phyloP scores from a whole-genome alignment of 2,113 vertebrate genomes.

The Syrmaticus mikado region DNA sequence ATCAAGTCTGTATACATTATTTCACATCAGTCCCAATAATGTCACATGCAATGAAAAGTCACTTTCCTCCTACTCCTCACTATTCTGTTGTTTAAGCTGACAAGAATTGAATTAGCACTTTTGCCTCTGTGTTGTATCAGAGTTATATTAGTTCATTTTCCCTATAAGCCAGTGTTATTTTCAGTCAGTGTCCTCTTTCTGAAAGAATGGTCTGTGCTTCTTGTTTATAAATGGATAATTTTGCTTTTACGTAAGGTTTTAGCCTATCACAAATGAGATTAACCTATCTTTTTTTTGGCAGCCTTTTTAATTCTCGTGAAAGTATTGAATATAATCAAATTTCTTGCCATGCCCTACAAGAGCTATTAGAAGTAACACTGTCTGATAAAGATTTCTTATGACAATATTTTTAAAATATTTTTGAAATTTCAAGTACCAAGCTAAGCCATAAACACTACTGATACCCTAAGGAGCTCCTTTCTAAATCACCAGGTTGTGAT shows the following conservation, averaged over 20 bases:
- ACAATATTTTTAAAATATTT: not conserved
- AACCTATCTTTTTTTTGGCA: not conserved
- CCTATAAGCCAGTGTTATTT: not conserved
- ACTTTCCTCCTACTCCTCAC: constrained; percentile 60
- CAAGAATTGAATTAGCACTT: constrained; percentile 57
- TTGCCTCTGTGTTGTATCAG: constrained; percentile 3
- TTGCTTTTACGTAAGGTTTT: not conserved
- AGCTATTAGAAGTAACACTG: not conserved
- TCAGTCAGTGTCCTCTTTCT: not conserved
- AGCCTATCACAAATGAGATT: not conserved
- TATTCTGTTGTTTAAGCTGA: constrained; percentile 52
- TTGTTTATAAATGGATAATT: not conserved
- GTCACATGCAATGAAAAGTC: constrained; percentile 49
- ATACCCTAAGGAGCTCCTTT: not conserved
- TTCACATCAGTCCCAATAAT: constrained; percentile 55
- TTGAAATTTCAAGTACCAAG: not conserved
- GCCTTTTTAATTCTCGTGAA: not conserved
- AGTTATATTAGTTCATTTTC: not conserved
- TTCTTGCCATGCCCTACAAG: not conserved
- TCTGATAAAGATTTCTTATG: not conserved
- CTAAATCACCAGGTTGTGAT: not conserved
- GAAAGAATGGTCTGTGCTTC: not conserved
- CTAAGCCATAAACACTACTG: not conserved
- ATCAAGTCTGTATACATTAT: constrained; percentile 42
- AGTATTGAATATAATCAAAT: not conserved